Percentiles rank a stretch among this genome's conserved stretches.
Conservation (phyloP, 2,888 invertebrate species). For the Microdon myrmicae region DNA sequence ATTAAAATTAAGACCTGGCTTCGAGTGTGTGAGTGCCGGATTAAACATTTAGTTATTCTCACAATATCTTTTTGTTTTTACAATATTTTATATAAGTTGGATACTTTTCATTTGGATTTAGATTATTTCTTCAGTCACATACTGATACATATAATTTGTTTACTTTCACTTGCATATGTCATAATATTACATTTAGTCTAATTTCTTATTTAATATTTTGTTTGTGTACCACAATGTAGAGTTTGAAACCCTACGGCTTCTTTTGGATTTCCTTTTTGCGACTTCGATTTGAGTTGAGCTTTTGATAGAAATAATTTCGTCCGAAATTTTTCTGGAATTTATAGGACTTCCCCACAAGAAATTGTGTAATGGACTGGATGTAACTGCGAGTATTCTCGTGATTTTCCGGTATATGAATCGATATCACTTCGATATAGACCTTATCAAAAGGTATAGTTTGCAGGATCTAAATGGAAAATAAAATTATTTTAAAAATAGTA, state of each 20-base stretch:
- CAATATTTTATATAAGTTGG: conserved; percentile 39
- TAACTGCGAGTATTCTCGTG: conserved; percentile 61
- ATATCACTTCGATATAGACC: conserved; percentile 65
- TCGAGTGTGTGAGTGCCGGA: conserved; percentile 21
- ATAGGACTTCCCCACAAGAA: conserved; percentile 65
- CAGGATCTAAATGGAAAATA: conserved; percentile 59
- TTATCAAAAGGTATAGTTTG: conserved; percentile 66
- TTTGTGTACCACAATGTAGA: not conserved
- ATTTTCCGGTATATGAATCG: conserved; percentile 65
- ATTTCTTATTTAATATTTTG: too few species aligned
- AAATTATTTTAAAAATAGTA: not conserved
- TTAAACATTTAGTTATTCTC: too few species aligned
- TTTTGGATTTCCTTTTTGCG: conserved; percentile 63
- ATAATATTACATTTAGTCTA: too few species aligned
- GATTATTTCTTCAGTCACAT: too few species aligned
- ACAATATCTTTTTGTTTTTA: conserved; percentile 28
- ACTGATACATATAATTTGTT: too few species aligned
- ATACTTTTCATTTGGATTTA: too few species aligned
- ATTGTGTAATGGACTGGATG: conserved; percentile 64
- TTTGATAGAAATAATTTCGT: conserved; percentile 65
- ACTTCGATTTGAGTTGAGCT: conserved; percentile 61
- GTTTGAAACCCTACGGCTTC: conserved; percentile 45
- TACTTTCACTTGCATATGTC: too few species aligned
- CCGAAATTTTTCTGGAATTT: conserved; percentile 65
- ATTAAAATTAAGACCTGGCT: conserved; percentile 36